Percentiles rank a stretch among this genome's conserved stretches.
phyloP scores from a whole-genome alignment of 1,140 invertebrate genomes.

The Papilio aristodemus region DNA sequence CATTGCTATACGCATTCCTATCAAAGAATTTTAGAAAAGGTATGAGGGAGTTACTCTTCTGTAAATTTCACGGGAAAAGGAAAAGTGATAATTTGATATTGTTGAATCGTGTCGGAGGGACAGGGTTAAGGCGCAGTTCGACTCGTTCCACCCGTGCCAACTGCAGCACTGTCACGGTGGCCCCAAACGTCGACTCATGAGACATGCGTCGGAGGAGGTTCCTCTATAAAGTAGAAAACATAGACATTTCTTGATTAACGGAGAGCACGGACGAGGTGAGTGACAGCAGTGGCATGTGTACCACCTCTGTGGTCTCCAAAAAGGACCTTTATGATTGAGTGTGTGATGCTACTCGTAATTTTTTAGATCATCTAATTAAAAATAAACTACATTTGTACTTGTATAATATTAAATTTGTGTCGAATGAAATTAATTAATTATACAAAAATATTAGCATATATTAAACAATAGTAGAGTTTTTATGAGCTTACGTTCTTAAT shows the following conservation, averaged over 20 bases:
- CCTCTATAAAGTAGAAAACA: constrained; percentile 65
- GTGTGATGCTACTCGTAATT: constrained; percentile 32
- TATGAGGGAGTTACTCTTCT: constrained; percentile 85
- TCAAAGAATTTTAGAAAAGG: constrained; percentile 88
- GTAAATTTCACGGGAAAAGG: constrained; percentile 73
- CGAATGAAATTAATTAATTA: background rate
- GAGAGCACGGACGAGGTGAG: constrained; percentile 74
- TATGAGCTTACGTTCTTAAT: constrained; percentile 17
- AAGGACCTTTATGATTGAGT: constrained; percentile 68
- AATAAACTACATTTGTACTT: background rate
- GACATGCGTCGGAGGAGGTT: constrained; percentile 66
- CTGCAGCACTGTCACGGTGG: constrained; percentile 77
- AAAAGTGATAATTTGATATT: constrained; percentile 72
- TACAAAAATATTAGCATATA: background rate
- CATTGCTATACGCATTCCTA: constrained; percentile 91
- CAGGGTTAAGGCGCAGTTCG: constrained; percentile 68
- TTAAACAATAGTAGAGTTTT: background rate
- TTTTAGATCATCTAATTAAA: background rate
- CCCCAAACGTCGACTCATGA: constrained; percentile 78
- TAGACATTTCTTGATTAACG: constrained; percentile 78
- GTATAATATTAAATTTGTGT: background rate
- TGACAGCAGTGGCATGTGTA: constrained; percentile 70
- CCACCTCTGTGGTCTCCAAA: constrained; percentile 62
- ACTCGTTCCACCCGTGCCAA: constrained; percentile 77
- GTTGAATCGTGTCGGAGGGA: constrained; percentile 69